phyloP scores from a whole-genome alignment of 2,113 vertebrate species.

The Piaya cayana region DNA sequence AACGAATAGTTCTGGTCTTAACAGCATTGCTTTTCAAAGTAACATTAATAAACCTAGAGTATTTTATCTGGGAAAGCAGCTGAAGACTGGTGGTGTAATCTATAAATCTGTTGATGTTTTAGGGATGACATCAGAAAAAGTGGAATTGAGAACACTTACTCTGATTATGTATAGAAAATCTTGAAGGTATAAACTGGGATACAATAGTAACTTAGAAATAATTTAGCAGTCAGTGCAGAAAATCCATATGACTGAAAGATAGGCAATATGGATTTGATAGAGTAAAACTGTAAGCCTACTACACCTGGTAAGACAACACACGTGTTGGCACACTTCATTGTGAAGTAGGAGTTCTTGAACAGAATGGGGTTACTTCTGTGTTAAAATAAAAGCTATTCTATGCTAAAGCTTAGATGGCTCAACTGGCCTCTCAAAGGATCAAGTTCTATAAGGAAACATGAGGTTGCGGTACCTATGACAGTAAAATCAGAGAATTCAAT shows the following conservation, averaged over 20 bases:
- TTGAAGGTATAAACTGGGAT: background rate
- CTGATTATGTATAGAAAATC: background rate
- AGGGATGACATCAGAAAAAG: background rate
- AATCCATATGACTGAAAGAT: background rate
- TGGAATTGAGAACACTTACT: background rate
- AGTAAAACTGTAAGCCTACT: background rate
- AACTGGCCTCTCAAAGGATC: background rate
- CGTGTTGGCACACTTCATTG: background rate
- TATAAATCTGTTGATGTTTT: background rate
- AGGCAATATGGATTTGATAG: background rate
- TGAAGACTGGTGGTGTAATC: background rate
- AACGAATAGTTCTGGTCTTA: background rate
- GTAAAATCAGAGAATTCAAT: background rate
- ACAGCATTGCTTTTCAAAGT: background rate
- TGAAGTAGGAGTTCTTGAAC: background rate
- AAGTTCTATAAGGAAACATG: background rate
- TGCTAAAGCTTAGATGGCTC: background rate
- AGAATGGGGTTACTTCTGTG: background rate
- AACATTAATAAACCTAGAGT: background rate
- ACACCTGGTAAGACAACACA: background rate
- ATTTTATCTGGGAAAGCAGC: background rate
- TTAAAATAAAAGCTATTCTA: background rate
- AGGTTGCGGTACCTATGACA: background rate
- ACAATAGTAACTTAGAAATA: background rate
- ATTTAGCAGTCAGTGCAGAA: background rate